Conservation (phyloP, 2,113 vertebrate species). For the Crotalus horridus region DNA sequence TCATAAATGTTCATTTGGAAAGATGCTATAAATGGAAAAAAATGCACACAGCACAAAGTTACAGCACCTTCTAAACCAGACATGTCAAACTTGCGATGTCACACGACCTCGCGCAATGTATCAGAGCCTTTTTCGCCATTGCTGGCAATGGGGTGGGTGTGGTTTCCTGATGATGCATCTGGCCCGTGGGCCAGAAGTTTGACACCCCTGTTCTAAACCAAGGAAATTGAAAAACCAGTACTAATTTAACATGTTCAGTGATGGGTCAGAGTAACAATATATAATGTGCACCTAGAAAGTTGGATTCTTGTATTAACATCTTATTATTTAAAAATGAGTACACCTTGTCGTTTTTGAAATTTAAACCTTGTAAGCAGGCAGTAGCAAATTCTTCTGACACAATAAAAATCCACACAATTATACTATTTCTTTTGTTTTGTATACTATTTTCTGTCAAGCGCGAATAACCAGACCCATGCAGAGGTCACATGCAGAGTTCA, state of each 20-base stretch:
- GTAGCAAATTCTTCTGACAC: background rate
- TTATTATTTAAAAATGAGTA: background rate
- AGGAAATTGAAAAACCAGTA: background rate
- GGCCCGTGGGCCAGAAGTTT: no score
- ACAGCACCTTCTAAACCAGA: background rate
- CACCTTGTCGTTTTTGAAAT: background rate
- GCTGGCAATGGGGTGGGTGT: no score
- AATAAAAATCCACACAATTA: background rate
- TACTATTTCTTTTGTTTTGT: background rate
- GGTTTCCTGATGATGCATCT: no score
- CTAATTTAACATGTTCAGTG: background rate
- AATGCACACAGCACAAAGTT: background rate
- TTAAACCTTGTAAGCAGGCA: background rate
- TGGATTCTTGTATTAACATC: background rate
- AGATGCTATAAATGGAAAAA: background rate
- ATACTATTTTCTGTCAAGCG: background rate
- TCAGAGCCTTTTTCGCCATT: no score
- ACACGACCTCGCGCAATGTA: no score
- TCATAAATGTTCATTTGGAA: background rate
- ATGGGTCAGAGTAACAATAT: background rate
- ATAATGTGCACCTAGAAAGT: background rate
- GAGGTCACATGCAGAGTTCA: background rate
- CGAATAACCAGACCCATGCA: background rate
- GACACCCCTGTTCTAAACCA: background rate
- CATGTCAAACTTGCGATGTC: no score